A percentile compares a stretch with the other conserved stretches of the same genome.
Evolutionary conservation across 2,888 invertebrate species (phyloP).

Genomic region (Cantharis flavilabris): DNA sequence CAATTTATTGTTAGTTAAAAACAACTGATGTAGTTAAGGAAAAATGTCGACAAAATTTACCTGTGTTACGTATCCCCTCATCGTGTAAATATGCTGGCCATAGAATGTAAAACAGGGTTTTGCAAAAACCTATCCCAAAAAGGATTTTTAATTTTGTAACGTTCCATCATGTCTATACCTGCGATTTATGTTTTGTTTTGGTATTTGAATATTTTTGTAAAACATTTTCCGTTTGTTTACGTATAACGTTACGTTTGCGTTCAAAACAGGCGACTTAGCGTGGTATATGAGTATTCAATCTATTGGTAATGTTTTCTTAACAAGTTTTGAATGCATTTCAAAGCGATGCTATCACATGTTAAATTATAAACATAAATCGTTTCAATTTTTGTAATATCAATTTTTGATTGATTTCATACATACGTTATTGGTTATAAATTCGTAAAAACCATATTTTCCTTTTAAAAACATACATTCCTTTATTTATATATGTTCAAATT

Average conservation of each 20-base stretch:
- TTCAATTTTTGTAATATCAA: background rate
- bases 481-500: background rate
- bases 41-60: background rate
- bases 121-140: constrained; percentile 25
- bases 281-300: background rate
- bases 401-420: background rate
- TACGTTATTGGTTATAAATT: background rate
- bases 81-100: constrained; percentile 11
- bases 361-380: background rate
- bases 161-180: constrained; percentile 20
- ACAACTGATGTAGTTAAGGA: background rate
- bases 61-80: constrained; percentile 12
- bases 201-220: constrained; percentile 15
- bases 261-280: background rate
- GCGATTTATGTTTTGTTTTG: constrained; percentile 19
- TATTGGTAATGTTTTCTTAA: background rate
- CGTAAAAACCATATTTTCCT: background rate
- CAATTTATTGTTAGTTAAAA: background rate
- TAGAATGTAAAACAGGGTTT: constrained; percentile 18
- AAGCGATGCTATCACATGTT: background rate
- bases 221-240: constrained; percentile 1
- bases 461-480: background rate
- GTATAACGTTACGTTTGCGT: background rate
- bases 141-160: constrained; percentile 26
- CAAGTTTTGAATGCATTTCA: background rate